Evolutionary conservation across 2,888 invertebrate species (phyloP).

Genomic region (Agonopterix alstromeriana): DNA sequence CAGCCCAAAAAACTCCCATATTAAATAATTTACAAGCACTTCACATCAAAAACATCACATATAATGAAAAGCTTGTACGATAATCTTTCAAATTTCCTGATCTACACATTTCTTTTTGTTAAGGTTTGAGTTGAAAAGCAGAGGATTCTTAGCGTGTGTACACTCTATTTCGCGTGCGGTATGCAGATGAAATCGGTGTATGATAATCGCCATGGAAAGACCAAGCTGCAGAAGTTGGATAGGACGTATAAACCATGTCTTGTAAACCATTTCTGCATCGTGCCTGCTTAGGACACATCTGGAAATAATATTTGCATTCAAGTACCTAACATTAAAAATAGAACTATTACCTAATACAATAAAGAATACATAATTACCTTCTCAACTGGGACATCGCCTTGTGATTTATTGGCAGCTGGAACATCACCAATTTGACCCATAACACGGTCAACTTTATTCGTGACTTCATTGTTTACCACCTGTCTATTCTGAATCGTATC

Average conservation of each 20-base stretch:
- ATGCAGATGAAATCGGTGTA: slow-evolving; percentile 12
- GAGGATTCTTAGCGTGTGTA: slow-evolving; percentile 5
- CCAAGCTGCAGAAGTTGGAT: slow-evolving; percentile 51
- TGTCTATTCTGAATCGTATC: slow-evolving; percentile 41
- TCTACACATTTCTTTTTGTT: too few relatives aligned
- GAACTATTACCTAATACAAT: not conserved
- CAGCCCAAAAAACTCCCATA: not conserved
- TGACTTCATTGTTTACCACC: slow-evolving; percentile 12
- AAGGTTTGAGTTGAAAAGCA: not conserved
- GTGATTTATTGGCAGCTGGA: slow-evolving; percentile 25
- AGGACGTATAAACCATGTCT: slow-evolving; percentile 50
- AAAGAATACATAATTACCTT: slow-evolving; percentile 23
- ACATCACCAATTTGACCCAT: slow-evolving; percentile 40
- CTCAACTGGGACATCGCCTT: slow-evolving; percentile 12
- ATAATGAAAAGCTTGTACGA: not conserved
- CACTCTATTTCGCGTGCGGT: slow-evolving; percentile 16
- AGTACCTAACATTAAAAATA: not conserved
- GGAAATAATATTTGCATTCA: slow-evolving; percentile 12
- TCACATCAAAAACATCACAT: not conserved
- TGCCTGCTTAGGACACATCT: slow-evolving; percentile 20
- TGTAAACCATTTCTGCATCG: slow-evolving; percentile 58
- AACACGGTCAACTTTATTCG: slow-evolving; percentile 20
- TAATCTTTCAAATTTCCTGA: not conserved
- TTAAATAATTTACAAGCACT: not conserved
- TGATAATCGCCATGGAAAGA: slow-evolving; percentile 46